Evolutionary conservation across 2,113 vertebrate species (phyloP), one percentile per base, ranked within the genome.

Genomic region (Nesogale talazaci): DNA sequence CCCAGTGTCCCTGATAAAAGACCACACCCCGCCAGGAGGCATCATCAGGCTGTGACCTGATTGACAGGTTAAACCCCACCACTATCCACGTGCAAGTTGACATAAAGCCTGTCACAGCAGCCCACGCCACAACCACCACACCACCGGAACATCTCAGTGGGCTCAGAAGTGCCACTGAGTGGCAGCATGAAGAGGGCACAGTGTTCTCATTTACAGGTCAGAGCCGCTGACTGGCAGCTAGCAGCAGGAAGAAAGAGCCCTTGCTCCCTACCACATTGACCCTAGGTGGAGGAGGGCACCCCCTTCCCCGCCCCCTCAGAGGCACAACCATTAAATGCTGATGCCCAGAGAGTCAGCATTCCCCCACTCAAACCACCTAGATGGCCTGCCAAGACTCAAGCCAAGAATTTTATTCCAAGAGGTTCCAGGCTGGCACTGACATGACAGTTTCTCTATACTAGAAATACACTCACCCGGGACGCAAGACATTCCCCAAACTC

Each of bases 241-340:
- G 36, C n/a, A 19, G n/a, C 67, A n/a, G 36, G 7, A 72, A 31
- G 70, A 72, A 72, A 11, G 7, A 11, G 34, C 8, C 0, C 7
- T 36, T 25, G 27, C 65, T 1, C 38, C 20, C 4, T 0, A 0
- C 6, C 79, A 16, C 0, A 6, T 22, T 6, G 5, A 42, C 79
- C 16, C 2, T 1, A 14, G 29, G 15, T 1, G 15, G 31, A 59
- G 29, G 57, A 36, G 72, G 65, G 42, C 72, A 16, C 3, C 6
- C 23, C 38, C n/a, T n/a, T n/a, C n/a, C n/a, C n/a, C n/a, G n/a
- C 22, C 83, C 46, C 40, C 25, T 8, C 57, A 78, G 29, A 29
- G 38, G 0, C 52, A 40, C 46, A 67, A 36, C 25, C 36, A 6
- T 42, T n/a, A n/a, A n/a, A 25, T 3, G 42, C 31, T 23, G 78